Evolutionary conservation across 23 tunicate species (phyloP), one percentile per base, ranked within the genome.

Genomic region (Halocynthia aurantium): DNA sequence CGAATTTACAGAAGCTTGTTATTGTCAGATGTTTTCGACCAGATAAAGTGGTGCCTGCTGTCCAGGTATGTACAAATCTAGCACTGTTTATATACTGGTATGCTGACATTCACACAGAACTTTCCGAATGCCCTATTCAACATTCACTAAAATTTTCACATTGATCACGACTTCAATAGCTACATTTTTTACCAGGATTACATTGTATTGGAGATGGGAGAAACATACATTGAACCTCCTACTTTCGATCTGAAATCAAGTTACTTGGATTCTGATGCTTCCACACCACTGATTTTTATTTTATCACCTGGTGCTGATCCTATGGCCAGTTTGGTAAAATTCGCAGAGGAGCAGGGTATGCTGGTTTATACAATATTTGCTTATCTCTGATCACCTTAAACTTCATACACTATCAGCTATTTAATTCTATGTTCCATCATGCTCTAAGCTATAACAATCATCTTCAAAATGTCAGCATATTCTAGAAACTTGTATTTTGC

Each of bases 301-400:
- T 71, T 89, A 15, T 89, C 96, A 17, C 88, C 96, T 19, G 96
- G 96, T 12, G 96, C 96, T 31, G 96, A 89, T 75, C 96, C 96
- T 4, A 89, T 89, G 96, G 96, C 96, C 22, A 89, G 96, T 69
- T 60, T 89, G 82, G 61, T 89, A 50, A 83, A 85, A 61, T 89
- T 89, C 76, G 96, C 96, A 9, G 96, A 89, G 54, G 96, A 89
- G 75, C 81, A 89, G 80, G 96, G 96, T 84, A 75, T 15, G 61
- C 21, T 5, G 53, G 15, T 58, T 13, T n/a, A n/a, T n/a, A 58
- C 64, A 31, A 31, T 31, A 31, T 31, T 31, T 31, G 44, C 44
- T 31, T 31, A 31, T 31, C 44, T 31, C 44, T 31, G 44, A 31
- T 31, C 4, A 31, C 44, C 44, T 31, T 4, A 31, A 31, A 31